Conservation (phyloP, 1,140 invertebrate genomes). For the Lucilia cuprina region DNA sequence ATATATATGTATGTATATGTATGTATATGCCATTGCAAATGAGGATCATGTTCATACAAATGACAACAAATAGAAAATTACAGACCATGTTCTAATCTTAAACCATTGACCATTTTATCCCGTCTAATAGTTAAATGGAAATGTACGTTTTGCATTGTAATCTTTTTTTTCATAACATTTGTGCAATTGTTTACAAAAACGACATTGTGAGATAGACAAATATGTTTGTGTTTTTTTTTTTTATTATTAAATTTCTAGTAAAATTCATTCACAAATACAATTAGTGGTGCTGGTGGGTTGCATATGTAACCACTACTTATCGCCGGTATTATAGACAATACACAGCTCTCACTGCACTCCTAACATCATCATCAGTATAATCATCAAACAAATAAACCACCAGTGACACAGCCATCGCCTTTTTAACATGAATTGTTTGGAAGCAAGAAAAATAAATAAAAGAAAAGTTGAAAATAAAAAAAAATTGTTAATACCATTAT, state of each 20-base stretch:
- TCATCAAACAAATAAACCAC: not conserved
- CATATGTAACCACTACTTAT: no score
- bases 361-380: no score
- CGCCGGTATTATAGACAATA: no score
- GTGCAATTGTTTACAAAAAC: no score
- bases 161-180: no score
- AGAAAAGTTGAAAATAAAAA: not conserved
- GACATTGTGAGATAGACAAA: no score
- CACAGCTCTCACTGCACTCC: no score
- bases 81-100: not conserved
- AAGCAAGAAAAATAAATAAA: not conserved
- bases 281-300: no score
- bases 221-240: no score
- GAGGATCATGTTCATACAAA: not conserved
- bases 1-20: not conserved
- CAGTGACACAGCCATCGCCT: not conserved
- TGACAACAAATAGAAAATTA: not conserved
- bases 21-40: not conserved
- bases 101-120: no score
- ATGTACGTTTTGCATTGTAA: no score
- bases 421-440: not conserved
- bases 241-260: not conserved
- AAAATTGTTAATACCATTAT: constrained; percentile 1
- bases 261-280: not conserved
- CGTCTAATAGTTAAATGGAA: no score